Conservation (phyloP, 2,888 invertebrate genomes). For the Ennomos erosarius region DNA sequence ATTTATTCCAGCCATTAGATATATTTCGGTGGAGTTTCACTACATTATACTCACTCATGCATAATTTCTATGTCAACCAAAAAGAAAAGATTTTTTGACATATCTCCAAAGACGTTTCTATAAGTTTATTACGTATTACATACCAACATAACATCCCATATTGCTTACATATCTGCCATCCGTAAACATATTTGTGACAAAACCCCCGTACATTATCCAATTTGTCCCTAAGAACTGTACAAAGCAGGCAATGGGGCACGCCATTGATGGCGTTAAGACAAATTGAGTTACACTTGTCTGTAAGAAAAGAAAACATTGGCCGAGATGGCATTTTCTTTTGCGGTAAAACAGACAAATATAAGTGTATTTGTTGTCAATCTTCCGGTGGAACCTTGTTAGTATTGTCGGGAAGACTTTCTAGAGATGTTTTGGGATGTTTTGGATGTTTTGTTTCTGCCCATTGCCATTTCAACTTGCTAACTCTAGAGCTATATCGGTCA, state of each 20-base stretch:
- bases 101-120: slow-evolving; percentile 2
- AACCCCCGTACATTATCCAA: slow-evolving; percentile 58
- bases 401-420: slow-evolving; percentile 13
- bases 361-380: slow-evolving; percentile 42
- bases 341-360: slow-evolving; percentile 37
- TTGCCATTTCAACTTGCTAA: too few relatives aligned
- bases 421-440: slow-evolving; percentile 20
- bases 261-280: slow-evolving; percentile 57
- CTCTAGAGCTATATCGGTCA: too few relatives aligned
- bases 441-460: too few relatives aligned
- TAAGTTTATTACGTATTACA: slow-evolving; percentile 13
- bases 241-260: slow-evolving; percentile 65
- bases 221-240: slow-evolving; percentile 55
- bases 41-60: too few relatives aligned
- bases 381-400: slow-evolving; percentile 25
- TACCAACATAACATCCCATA: slow-evolving; percentile 9
- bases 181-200: slow-evolving; percentile 30
- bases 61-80: too few relatives aligned
- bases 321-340: slow-evolving; percentile 29
- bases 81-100: neutral
- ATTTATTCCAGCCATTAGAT: too few relatives aligned
- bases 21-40: too few relatives aligned
- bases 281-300: slow-evolving; percentile 47
- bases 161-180: slow-evolving; percentile 24
- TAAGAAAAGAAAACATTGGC: slow-evolving; percentile 38